phyloP scores from a whole-genome alignment of 1,140 invertebrate species.

The Matsumurasca onukii region DNA sequence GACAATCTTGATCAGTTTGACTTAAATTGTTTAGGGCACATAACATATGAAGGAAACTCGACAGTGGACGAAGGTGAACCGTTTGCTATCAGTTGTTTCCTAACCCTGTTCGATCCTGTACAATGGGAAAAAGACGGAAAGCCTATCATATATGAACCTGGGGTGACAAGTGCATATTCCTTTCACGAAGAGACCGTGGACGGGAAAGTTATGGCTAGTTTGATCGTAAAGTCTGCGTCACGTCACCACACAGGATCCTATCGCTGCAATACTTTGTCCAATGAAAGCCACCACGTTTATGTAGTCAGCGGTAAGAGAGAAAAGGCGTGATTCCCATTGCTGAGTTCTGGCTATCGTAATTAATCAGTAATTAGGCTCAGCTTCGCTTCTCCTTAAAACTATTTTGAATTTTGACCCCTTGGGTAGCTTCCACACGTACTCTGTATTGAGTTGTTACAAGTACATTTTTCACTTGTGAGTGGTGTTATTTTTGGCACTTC shows the following conservation, averaged over 20 bases:
- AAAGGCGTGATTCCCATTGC: slow-evolving; percentile 15
- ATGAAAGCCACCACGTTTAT: slow-evolving; percentile 33
- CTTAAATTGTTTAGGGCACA: slow-evolving; percentile 12
- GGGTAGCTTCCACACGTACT: neutral
- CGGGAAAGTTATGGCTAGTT: slow-evolving; percentile 31
- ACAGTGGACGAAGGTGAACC: slow-evolving; percentile 36
- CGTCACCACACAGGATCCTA: slow-evolving; percentile 35
- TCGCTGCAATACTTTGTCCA: slow-evolving; percentile 36
- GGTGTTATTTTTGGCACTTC: no score
- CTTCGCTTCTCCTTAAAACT: neutral
- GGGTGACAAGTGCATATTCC: slow-evolving; percentile 18
- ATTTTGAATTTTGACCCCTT: neutral
- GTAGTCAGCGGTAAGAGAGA: slow-evolving; percentile 38
- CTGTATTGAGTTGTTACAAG: no score
- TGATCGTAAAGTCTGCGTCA: slow-evolving; percentile 32
- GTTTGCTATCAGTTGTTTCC: slow-evolving; percentile 37
- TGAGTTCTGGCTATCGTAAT: no score
- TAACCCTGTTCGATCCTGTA: slow-evolving; percentile 37
- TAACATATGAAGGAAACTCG: slow-evolving; percentile 33
- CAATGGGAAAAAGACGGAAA: slow-evolving; percentile 38
- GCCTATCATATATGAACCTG: slow-evolving; percentile 24
- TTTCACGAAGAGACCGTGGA: slow-evolving; percentile 22
- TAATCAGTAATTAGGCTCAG: neutral
- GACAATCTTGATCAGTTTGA: neutral
- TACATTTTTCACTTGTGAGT: no score